Evolutionary conservation across 2,888 invertebrate species (phyloP), one percentile per base, ranked within the genome.

Genomic region (Digitonthophagus gazella): DNA sequence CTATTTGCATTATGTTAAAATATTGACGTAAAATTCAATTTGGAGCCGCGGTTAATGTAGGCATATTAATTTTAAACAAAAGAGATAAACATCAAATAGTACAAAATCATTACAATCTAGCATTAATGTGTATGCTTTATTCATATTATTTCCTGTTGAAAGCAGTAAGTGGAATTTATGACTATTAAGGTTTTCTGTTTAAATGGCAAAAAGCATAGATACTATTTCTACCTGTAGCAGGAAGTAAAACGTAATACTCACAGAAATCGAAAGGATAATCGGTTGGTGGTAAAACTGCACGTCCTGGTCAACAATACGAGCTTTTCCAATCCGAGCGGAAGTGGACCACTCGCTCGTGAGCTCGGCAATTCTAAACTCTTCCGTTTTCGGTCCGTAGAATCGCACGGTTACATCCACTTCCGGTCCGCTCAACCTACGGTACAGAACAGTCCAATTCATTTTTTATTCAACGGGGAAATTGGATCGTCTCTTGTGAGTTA

Each of bases 281-380:
- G 70, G 70, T 63, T 70, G 67, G 28, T 73, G 65, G 65, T 70
- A 69, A 44, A 73, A 65, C 28, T 71, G 70, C 14, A 90, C 86
- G 75, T 89, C 88, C 67, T 90, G 89, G 0, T 91, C 89, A 44
- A 87, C 86, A 66, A 90, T 80, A 28, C 87, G 85, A 69, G 88
- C 84, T 75, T 88, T 88, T 57, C 86, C 86, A 66, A 89, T 85
- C 14, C 86, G 84, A 55, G 88, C 87, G 56, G 86, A 84, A 73
- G 88, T 86, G 28, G 87, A 87, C 83, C 89, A 85, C 71, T 85
- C 83, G 72, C 86, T 87, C 28, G 89, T 83, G 64, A 87, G 85
- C 69, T 83, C 83, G 64, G 84, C 83, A 69, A 87, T 83, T 74
- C 83, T 82, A 74, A 83, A 85, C n/a, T 85, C 85, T 58, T 87